Conservation (phyloP, 2,113 vertebrate species). For the Centropus bengalensis region DNA sequence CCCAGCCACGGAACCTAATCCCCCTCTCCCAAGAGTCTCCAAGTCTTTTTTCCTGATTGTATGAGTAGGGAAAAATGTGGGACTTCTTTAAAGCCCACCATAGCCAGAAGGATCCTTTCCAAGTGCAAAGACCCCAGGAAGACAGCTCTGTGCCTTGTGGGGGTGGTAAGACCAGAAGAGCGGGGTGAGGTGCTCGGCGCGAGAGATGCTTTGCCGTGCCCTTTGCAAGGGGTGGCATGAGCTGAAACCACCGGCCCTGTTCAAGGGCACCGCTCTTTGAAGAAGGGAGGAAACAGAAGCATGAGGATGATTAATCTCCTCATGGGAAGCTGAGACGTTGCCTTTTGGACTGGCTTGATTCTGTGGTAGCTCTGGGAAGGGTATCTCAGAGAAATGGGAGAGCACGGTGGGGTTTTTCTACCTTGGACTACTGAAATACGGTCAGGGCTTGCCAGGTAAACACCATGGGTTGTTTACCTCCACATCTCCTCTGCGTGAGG, state of each 20-base stretch:
- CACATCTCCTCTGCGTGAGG: neutral
- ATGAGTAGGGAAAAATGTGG: neutral
- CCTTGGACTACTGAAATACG: neutral
- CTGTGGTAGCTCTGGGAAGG: neutral
- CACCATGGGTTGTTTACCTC: neutral
- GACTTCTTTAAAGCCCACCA: neutral
- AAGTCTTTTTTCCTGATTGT: neutral
- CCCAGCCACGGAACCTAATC: neutral
- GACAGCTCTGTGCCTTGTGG: neutral
- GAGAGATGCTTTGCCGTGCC: neutral
- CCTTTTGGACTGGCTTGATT: neutral
- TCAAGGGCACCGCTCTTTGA: neutral
- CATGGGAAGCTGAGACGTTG: neutral
- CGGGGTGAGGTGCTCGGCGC: neutral
- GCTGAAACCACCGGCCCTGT: neutral
- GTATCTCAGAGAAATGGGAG: neutral
- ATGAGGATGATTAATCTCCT: neutral
- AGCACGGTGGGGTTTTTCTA: neutral
- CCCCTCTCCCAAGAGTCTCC: neutral
- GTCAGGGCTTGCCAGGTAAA: neutral
- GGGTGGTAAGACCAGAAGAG: neutral
- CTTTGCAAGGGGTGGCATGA: neutral
- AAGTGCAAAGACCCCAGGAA: neutral
- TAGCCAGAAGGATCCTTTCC: neutral
- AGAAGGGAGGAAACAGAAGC: neutral